Conservation (phyloP, 2,888 invertebrate species). For the Octonoba sinensis region DNA sequence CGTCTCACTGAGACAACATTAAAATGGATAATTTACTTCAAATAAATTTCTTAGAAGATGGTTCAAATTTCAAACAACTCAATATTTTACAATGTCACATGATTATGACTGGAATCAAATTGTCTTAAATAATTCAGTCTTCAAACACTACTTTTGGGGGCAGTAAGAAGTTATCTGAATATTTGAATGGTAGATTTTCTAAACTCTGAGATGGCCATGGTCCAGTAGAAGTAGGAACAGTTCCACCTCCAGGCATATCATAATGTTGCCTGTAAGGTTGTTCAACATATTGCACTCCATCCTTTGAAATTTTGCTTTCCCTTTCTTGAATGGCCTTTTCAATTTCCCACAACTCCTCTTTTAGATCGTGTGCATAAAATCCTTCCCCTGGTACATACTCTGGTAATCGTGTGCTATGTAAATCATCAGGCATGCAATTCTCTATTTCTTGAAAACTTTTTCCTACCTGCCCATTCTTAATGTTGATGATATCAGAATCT, state of each 20-base stretch:
- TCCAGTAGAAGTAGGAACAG: conserved; percentile 62
- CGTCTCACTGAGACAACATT: background rate
- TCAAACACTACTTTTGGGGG: too few relatives aligned
- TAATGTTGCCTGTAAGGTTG: conserved; percentile 31
- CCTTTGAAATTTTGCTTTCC: conserved; percentile 31
- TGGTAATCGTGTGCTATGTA: background rate
- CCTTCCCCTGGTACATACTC: conserved; percentile 9
- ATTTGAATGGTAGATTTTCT: conserved; percentile 41
- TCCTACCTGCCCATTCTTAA: conserved; percentile 2
- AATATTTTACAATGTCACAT: too few relatives aligned
- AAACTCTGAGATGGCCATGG: conserved; percentile 61
- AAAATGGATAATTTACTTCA: conserved; percentile 6
- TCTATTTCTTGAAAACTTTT: too few relatives aligned
- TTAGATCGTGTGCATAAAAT: conserved; percentile 30
- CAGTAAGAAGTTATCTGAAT: conserved; percentile 13
- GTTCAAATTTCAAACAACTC: background rate
- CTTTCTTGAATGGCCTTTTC: conserved; percentile 57
- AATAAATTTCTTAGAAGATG: background rate
- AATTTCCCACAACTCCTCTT: conserved; percentile 59
- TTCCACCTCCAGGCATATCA: conserved; percentile 29
- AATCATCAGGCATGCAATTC: too few relatives aligned
- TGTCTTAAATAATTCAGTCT: too few relatives aligned
- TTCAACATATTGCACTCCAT: conserved; percentile 25
- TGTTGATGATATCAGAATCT: conserved; percentile 18
- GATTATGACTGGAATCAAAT: too few relatives aligned